These are phyloP conservation scores for Drosophila arawakana DNA, from an alignment of 1,140 invertebrate genomes.

Conservation along the genomic window DNA sequence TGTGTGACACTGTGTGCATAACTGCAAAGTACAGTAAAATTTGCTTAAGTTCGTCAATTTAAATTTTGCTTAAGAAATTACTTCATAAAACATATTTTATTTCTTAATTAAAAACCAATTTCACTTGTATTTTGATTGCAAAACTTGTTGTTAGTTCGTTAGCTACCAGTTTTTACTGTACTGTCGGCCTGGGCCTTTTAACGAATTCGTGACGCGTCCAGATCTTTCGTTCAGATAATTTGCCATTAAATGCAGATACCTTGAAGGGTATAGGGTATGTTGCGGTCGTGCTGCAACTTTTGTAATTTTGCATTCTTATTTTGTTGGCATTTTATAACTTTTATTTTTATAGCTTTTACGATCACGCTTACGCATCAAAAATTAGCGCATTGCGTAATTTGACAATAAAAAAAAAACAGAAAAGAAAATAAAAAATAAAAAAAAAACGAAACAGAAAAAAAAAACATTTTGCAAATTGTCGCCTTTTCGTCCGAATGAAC, in stretches of 20 bases:
- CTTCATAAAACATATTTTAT: background rate
- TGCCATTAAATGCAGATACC: constrained; percentile 8
- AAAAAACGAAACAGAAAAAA: constrained; percentile 18
- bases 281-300: constrained; percentile 3
- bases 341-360: constrained; percentile 33
- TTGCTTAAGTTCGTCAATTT: background rate
- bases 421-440: constrained; percentile 20
- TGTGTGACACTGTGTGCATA: constrained; percentile 67
- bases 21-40: constrained; percentile 11
- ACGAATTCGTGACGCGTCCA: constrained; percentile 29
- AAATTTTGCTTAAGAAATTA: background rate
- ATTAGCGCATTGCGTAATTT: constrained; percentile 42
- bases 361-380: constrained; percentile 36
- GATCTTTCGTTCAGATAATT: constrained; percentile 50
- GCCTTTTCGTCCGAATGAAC: constrained; percentile 13
- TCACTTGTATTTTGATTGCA: background rate
- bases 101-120: background rate
- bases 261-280: constrained; percentile 26
- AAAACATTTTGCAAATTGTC: constrained; percentile 41
- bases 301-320: constrained; percentile 27
- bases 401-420: constrained; percentile 21
- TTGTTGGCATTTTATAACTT: constrained; percentile 27
- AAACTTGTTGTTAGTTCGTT: background rate
- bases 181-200: background rate
- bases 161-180: constrained; percentile 10